Evolutionary conservation across 2,888 invertebrate species (phyloP).

Genomic region (Drosophila dives): DNA sequence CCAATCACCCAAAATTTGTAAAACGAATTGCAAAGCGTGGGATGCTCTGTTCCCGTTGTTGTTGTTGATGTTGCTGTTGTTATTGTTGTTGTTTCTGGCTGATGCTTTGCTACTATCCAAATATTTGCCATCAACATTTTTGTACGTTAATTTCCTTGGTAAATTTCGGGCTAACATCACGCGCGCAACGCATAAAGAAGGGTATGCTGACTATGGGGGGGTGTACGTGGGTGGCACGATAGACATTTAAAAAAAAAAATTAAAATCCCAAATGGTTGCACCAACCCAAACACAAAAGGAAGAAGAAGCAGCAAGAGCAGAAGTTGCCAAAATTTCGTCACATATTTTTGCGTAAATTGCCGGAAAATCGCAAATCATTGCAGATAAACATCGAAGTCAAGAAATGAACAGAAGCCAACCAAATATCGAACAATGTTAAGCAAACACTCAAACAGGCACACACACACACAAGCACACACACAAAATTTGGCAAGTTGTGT

Average conservation of each 20-base stretch:
- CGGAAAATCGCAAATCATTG: conserved; percentile 82
- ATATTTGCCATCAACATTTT: conserved; percentile 80
- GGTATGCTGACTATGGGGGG: background rate
- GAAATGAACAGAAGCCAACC: conserved; percentile 71
- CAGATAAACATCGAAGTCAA: conserved; percentile 81
- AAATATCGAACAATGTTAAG: conserved; percentile 80
- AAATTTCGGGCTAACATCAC: conserved; percentile 75
- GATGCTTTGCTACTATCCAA: conserved; percentile 51
- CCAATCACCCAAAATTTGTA: conserved; percentile 75
- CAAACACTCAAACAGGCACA: conserved; percentile 59
- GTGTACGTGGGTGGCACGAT: conserved; percentile 23
- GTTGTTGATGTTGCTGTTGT: conserved; percentile 14
- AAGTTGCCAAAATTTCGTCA: conserved; percentile 74
- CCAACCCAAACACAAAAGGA: conserved; percentile 23
- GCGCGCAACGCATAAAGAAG: conserved; percentile 74
- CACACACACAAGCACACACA: conserved; percentile 24
- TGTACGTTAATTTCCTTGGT: conserved; percentile 78
- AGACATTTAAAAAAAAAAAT: conserved; percentile 64
- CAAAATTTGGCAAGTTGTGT: conserved; percentile 60
- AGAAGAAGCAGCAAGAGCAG: background rate
- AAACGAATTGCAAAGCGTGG: conserved; percentile 78
- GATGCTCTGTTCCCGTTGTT: conserved; percentile 47
- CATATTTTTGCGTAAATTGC: conserved; percentile 82
- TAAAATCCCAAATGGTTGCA: conserved; percentile 69
- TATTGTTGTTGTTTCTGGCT: conserved; percentile 11